Percentiles rank a stretch among this genome's conserved stretches.
These are phyloP conservation scores for Kryptolebias ocellatus DNA, from an alignment of 2,797 vertebrate genomes.

Conservation along the genomic window DNA sequence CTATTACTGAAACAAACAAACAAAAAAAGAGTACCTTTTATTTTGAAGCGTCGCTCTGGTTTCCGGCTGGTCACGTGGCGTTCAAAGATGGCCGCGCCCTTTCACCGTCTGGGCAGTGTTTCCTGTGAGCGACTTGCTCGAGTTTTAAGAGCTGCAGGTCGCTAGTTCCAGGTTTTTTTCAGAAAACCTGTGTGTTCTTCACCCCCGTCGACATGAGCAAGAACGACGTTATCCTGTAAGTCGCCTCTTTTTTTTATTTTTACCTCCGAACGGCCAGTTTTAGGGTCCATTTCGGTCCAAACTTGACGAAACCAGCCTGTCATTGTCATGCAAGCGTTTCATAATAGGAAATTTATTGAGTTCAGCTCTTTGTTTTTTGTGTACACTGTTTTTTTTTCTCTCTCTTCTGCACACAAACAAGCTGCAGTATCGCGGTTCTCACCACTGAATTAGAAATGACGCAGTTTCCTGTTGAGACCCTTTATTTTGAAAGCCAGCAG, in stretches of 20 bases:
- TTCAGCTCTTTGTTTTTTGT: neutral
- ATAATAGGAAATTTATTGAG: neutral
- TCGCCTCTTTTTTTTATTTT: conserved; percentile 3
- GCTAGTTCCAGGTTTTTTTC: neutral
- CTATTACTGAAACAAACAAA: neutral
- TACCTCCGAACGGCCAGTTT: rapidly evolving
- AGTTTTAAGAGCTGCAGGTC: conserved; percentile 20
- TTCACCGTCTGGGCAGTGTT: neutral
- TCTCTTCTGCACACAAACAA: too few species aligned
- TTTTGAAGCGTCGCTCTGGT: conserved; percentile 34
- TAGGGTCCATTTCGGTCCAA: neutral
- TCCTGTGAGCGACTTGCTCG: neutral
- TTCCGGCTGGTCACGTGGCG: conserved; percentile 65
- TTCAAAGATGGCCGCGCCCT: conserved; percentile 73
- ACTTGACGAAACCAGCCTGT: conserved; percentile 20
- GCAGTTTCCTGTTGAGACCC: too few species aligned
- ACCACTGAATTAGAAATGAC: too few species aligned
- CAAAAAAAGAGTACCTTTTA: conserved; percentile 15
- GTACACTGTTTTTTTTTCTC: too few species aligned
- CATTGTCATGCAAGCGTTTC: conserved; percentile 32
- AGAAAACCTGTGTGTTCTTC: neutral
- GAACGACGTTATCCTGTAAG: conserved; percentile 76
- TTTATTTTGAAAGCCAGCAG: too few species aligned
- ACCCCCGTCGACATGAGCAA: conserved; percentile 72
- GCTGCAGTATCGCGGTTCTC: too few species aligned